Percentiles rank a stretch among this genome's conserved stretches.
These are phyloP conservation scores for Hyperoplus immaculatus DNA, from an alignment of 2,797 vertebrate genomes.

Conservation along the genomic window DNA sequence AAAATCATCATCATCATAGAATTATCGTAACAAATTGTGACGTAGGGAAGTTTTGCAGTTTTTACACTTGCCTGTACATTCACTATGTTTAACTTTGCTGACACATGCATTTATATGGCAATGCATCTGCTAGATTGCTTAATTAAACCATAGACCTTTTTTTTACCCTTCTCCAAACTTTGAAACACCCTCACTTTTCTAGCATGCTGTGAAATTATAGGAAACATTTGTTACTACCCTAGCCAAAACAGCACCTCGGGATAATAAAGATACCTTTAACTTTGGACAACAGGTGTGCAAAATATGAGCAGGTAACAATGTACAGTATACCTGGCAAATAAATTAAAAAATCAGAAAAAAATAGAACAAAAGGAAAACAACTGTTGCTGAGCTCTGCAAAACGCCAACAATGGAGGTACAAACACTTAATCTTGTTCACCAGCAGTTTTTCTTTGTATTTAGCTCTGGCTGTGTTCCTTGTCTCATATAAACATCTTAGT, in stretches of 20 bases:
- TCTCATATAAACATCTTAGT: not conserved
- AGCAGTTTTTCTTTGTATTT: conserved; percentile 7
- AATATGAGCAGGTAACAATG: not conserved
- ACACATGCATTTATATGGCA: conserved; percentile 4
- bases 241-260: too few relatives aligned
- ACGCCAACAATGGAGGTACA: not conserved
- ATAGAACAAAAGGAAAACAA: not conserved
- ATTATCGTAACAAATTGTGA: conserved; percentile 23
- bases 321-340: not conserved
- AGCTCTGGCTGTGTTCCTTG: conserved; percentile 7
- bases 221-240: not conserved
- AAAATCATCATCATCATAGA: conserved; percentile 22
- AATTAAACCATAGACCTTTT: not conserved
- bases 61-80: conserved; percentile 6
- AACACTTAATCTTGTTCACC: not conserved
- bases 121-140: not conserved
- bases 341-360: not conserved
- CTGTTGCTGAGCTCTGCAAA: not conserved
- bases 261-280: too few relatives aligned
- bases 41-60: not conserved
- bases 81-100: conserved; percentile 1
- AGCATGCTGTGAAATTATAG: not conserved
- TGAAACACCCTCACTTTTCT: not conserved
- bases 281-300: not conserved
- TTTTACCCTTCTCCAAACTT: not conserved